Evolutionary conservation across 2,797 vertebrate species (phyloP).

Genomic region (Sebastes itinus): DNA sequence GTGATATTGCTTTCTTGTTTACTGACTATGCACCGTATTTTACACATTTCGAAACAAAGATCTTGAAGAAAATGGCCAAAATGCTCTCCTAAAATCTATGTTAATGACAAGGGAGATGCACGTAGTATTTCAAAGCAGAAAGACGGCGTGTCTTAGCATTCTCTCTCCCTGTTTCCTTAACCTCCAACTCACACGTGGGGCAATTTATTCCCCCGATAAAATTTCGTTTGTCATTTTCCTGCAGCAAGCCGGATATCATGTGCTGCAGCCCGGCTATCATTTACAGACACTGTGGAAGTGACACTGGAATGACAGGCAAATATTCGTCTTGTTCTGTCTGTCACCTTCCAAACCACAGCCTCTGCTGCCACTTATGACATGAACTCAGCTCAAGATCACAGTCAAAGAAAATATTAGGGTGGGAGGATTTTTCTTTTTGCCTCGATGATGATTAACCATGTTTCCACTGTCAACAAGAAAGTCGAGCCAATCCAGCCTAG

Average conservation of each 20-base stretch:
- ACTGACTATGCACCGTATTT: neutral
- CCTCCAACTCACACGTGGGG: slow-evolving; percentile 1
- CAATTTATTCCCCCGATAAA: slow-evolving; percentile 19
- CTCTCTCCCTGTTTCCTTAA: neutral
- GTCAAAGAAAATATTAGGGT: slow-evolving; percentile 1
- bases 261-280: slow-evolving; percentile 32
- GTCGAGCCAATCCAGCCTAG: neutral
- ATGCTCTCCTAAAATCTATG: neutral
- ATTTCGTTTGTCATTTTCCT: slow-evolving; percentile 47
- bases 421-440: neutral
- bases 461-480: neutral
- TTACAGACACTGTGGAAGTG: slow-evolving; percentile 40
- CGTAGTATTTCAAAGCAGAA: neutral
- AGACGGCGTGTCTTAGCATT: neutral
- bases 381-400: slow-evolving; percentile 22
- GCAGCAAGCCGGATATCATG: slow-evolving; percentile 41
- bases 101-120: neutral
- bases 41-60: neutral
- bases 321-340: slow-evolving; percentile 53
- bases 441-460: slow-evolving; percentile 1
- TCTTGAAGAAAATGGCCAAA: neutral
- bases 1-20: neutral
- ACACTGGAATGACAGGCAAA: slow-evolving; percentile 50
- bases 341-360: slow-evolving; percentile 24
- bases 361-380: slow-evolving; percentile 11